Evolutionary conservation across 2,888 invertebrate genomes (phyloP), one percentile per base, ranked within the genome.

Genomic region (Ophion slaviceki): DNA sequence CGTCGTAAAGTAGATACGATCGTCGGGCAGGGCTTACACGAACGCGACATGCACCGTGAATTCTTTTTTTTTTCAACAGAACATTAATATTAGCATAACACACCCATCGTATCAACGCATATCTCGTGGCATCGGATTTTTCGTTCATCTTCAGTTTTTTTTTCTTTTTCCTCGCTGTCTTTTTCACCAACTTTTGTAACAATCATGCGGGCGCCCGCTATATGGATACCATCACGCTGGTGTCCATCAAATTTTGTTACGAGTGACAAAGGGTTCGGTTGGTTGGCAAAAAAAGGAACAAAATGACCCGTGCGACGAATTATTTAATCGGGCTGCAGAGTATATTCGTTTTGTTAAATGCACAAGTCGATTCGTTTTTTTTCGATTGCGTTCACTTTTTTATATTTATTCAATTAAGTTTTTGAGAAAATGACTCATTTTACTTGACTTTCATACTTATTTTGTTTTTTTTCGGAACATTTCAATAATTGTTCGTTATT

Each of bases 1-100:
- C 20, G 36, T 67, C 77, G 20, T 77, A 67, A 77, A 66, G 77
- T 67, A 67, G 66, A 67, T 53, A 64, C 5, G 36, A 57, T 66
- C 57, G 24, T 57, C 67, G 57, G 36, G 11, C 62, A 28, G 47
- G 47, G 14, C 14, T 24, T 77, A 77, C 40, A 64, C 62, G 71
- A 80, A 80, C 70, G 71, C 62, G 62, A 32, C 47, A 62, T 61
- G 47, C 68, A 59, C 11, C 70, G 71, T 67, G 80, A 66, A 77
- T 80, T 72, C 59, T 36, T 45, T 70, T 66, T 71, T 72, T 59
- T 61, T 57, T 59, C 57, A 80, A 80, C 80, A 67, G 76, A 74
- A 77, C 80, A 61, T 80, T 77, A 77, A 80, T 28, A 84, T 84
- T 77, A 74, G 61, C 84, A 80, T 80, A 84, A 80, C 66, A 68